phyloP scores from a whole-genome alignment of 2,113 vertebrate genomes.

The Mobula hypostoma region DNA sequence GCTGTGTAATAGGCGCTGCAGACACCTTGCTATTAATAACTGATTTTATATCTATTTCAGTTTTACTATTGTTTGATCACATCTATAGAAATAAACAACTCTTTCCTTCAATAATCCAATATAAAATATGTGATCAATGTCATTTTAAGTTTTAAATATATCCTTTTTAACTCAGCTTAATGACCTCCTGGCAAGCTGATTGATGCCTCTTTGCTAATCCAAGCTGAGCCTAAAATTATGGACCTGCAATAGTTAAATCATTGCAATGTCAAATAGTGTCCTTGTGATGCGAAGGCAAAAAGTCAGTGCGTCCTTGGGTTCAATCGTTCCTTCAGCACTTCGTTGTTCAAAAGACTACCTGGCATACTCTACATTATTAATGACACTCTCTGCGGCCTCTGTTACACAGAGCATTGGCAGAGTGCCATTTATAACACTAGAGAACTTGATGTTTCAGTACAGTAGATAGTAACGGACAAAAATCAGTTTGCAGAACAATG shows the following conservation, averaged over 20 bases:
- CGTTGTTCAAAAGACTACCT: constrained; percentile 34
- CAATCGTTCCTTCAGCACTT: constrained; percentile 35
- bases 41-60: background rate
- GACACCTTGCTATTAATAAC: background rate
- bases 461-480: constrained; percentile 21
- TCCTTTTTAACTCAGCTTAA: background rate
- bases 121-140: background rate
- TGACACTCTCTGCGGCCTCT: constrained; percentile 36
- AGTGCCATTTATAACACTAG: constrained; percentile 35
- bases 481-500: constrained; percentile 33
- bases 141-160: background rate
- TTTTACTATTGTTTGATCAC: background rate
- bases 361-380: constrained; percentile 38
- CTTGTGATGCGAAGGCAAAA: constrained; percentile 36
- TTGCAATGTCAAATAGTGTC: constrained; percentile 17
- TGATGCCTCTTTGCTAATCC: background rate
- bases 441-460: constrained; percentile 33
- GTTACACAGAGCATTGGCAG: constrained; percentile 32
- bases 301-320: constrained; percentile 35
- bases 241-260: constrained; percentile 22
- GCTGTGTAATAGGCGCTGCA: no score
- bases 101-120: background rate
- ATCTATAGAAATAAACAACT: background rate
- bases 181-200: background rate
- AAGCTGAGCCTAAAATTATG: background rate